These are phyloP conservation scores for Monodelphis domestica DNA, from an alignment of 2,797 vertebrate genomes.

Conservation along the genomic window DNA sequence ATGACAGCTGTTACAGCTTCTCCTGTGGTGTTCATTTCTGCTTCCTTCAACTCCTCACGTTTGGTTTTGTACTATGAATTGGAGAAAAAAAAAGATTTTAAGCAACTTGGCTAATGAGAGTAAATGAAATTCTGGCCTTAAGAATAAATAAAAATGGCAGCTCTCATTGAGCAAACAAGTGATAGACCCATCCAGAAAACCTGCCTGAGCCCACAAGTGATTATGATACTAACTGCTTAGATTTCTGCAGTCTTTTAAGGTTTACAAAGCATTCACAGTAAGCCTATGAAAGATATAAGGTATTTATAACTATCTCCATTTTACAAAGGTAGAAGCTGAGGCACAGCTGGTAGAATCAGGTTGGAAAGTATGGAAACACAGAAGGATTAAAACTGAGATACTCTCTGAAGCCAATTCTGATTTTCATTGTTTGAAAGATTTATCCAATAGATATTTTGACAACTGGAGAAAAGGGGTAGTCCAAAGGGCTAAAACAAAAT, in stretches of 20 bases:
- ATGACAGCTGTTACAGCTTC: conserved; percentile 83
- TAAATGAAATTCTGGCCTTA: neutral
- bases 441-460: neutral
- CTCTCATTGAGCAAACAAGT: neutral
- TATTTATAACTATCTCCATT: neutral
- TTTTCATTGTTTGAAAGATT: neutral
- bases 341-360: neutral
- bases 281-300: neutral
- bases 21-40: conserved; percentile 67
- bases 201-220: neutral
- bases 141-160: neutral
- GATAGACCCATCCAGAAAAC: neutral
- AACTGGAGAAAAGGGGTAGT: neutral
- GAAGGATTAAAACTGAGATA: neutral
- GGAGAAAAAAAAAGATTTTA: neutral
- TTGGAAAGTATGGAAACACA: neutral
- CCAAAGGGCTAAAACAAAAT: conserved; percentile 21
- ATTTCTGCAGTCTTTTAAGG: neutral
- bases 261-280: neutral
- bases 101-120: neutral
- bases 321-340: neutral
- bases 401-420: neutral
- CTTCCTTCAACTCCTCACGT: conserved; percentile 89
- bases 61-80: conserved; percentile 93
- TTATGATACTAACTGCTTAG: neutral